Conservation (phyloP, 2,888 invertebrate species). For the Diaperis boleti region DNA sequence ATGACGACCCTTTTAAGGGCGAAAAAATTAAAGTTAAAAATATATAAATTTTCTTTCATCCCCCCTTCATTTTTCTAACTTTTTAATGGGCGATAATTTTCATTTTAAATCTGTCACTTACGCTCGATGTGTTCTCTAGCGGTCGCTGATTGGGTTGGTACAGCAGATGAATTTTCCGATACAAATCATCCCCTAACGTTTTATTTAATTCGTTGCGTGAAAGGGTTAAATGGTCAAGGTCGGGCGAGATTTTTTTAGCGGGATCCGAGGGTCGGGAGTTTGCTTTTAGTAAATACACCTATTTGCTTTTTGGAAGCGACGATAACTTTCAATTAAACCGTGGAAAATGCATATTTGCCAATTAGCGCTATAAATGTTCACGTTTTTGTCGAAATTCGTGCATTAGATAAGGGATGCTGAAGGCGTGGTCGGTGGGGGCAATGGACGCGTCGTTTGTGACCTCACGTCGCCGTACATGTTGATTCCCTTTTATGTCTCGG, state of each 20-base stretch:
- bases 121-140: no score
- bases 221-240: conserved; percentile 16
- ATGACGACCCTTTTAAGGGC: no score
- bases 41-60: no score
- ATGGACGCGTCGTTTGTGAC: conserved; percentile 42
- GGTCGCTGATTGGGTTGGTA: no score
- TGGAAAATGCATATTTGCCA: not conserved
- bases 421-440: conserved; percentile 49
- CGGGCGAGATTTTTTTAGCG: no score
- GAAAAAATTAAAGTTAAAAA: no score
- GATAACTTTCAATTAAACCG: not conserved
- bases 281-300: not conserved
- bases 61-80: no score
- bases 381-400: not conserved
- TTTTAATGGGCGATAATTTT: no score
- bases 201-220: not conserved
- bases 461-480: conserved; percentile 24
- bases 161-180: conserved; percentile 2
- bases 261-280: not conserved
- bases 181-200: not conserved
- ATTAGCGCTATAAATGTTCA: not conserved
- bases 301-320: not conserved
- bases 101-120: no score
- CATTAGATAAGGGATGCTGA: conserved; percentile 26
- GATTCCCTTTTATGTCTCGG: conserved; percentile 24